Evolutionary conservation across 1,140 invertebrate genomes (phyloP), one percentile per base, ranked within the genome.

Genomic region (Drosophila jambulina): DNA sequence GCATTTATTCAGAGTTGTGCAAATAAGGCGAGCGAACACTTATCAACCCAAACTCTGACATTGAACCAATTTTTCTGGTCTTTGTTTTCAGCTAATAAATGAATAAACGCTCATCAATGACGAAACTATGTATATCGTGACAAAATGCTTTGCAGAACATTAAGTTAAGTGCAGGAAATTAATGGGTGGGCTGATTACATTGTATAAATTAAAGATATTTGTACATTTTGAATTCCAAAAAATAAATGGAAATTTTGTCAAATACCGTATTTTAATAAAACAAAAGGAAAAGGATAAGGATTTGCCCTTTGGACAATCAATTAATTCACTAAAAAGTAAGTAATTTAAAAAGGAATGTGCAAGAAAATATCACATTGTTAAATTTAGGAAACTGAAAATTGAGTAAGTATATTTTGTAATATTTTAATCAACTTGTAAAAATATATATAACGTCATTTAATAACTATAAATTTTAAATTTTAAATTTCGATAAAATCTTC

Each of bases 1-100:
- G 72, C 58, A 71, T 76, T 79, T 68, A 60, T 70, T 40, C 49
- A 46, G 38, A 62, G 54, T 75, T 80, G 78, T 80, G 78, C 63
- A 80, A 80, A 80, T 80, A 53, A 75, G 58, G 15, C 53, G 15
- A 51, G 48, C 38, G 38, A 64, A 19, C 51, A 65, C 62, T 71
- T 51, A 76, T 81, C 38, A 58, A 68, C 27, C 38, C 25, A 46
- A 56, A 40, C 58, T 34, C 0, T 46, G 71, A 45, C 75, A 75
- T 75, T 69, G 76, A 82, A 78, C 45, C 27, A 56, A 76, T 36
- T 67, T 60, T 64, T 51, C 49, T 57, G 25, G n/a, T 46, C 23
- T 79, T 40, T 64, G 40, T 78, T 45, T 78, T n/a, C 29, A 59
- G 40, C 48, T 68, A 63, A 61, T 25, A 45, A 58, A 61, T 77